phyloP scores from a whole-genome alignment of 2,797 vertebrate genomes.

The Acanthornis magna region DNA sequence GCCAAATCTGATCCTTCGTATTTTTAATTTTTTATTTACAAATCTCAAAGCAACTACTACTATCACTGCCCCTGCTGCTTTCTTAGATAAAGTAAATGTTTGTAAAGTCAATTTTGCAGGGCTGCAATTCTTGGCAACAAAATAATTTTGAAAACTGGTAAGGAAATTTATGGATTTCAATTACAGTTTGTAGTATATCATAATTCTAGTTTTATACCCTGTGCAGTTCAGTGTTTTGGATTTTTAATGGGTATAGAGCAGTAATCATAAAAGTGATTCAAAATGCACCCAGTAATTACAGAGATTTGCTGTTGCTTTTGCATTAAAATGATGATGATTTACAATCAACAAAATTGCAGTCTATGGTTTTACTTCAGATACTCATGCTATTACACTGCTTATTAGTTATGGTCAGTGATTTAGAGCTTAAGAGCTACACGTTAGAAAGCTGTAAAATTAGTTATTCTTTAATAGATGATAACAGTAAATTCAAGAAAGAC shows the following conservation, averaged over 20 bases:
- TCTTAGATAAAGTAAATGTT: constrained; percentile 46
- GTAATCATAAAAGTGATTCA: constrained; percentile 81
- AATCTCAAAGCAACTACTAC: background rate
- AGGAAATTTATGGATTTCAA: constrained; percentile 79
- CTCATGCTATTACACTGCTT: constrained; percentile 64
- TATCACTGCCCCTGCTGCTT: background rate
- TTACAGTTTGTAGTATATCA: constrained; percentile 73
- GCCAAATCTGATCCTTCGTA: background rate
- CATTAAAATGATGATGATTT: constrained; percentile 79
- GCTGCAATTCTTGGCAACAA: constrained; percentile 64
- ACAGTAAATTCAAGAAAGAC: constrained; percentile 70
- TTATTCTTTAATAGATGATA: constrained; percentile 74
- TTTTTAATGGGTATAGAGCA: constrained; percentile 77
- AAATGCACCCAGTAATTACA: constrained; percentile 78
- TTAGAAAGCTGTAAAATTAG: constrained; percentile 75
- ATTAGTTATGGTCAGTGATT: constrained; percentile 80
- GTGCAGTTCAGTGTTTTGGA: constrained; percentile 74
- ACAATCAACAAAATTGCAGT: constrained; percentile 66
- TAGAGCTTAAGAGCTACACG: constrained; percentile 65
- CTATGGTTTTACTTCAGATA: constrained; percentile 67
- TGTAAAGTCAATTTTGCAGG: constrained; percentile 62
- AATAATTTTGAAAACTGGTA: constrained; percentile 66
- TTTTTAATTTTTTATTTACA: background rate
- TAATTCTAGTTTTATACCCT: constrained; percentile 78
- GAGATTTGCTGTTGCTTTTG: constrained; percentile 76